Conservation (phyloP, 2,113 vertebrate species). For the Hippocampus zosterae region DNA sequence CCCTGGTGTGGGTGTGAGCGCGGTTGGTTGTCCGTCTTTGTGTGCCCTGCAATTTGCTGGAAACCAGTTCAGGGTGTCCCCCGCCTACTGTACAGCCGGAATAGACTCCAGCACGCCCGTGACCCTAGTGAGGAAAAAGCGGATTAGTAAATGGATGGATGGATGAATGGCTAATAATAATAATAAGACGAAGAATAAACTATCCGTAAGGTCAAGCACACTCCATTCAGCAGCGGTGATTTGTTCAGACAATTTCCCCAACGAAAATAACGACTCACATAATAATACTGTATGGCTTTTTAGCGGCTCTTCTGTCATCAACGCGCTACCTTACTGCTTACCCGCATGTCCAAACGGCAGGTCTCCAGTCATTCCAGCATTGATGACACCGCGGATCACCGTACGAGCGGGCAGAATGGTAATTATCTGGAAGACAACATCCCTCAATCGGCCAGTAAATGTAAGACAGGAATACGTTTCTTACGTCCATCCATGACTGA, state of each 20-base stretch:
- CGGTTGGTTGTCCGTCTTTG: too few species aligned
- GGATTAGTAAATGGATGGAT: too few species aligned
- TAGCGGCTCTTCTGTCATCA: background rate
- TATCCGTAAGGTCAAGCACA: too few species aligned
- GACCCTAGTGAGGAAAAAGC: too few species aligned
- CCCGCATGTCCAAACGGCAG: constrained; percentile 38
- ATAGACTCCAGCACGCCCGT: too few species aligned
- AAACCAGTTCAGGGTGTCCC: too few species aligned
- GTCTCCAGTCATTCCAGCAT: constrained; percentile 53
- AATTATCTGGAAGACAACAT: background rate
- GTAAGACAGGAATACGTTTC: constrained; percentile 24
- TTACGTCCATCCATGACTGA: background rate
- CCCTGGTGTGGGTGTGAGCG: too few species aligned
- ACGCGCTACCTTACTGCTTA: background rate
- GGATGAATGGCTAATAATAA: too few species aligned
- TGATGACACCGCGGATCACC: constrained; percentile 42
- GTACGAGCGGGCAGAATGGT: constrained; percentile 5
- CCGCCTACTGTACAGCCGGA: too few species aligned
- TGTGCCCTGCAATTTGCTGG: too few species aligned
- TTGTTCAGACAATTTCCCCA: background rate
- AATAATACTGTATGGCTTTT: background rate
- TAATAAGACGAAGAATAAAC: too few species aligned
- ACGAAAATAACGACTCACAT: background rate
- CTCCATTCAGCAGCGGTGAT: background rate
- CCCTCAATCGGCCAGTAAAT: constrained; percentile 15